Base-by-base conservation (phyloP, 2,113 vertebrate genomes). In the Etheostoma cragini region DNA sequence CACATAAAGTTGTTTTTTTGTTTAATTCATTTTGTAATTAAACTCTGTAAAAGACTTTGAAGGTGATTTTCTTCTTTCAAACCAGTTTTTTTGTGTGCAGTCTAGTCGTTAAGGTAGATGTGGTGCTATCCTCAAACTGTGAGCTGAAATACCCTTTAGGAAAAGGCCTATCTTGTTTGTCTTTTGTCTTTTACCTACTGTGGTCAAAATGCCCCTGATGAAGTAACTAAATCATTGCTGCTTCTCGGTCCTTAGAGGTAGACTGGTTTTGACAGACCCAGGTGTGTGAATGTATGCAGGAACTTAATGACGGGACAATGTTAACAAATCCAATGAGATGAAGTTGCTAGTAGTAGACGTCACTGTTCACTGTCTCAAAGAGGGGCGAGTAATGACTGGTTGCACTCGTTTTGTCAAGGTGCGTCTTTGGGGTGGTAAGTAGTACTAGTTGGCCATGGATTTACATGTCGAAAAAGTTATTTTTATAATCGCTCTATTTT, bases 11-110 rank as follows among this genome's bases (percentile, higher is more conserved):
- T 53, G 68, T 73, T 83, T 42, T 33, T 79, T 82, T 82, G 76
- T 85, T 86, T 56, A 71, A 73, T 87, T 76, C 63, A 49, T 88
- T 94, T 94, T 94, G 72, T 93, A 87, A 94, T 93, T 93, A 94
- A 94, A 93, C 58, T 52, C 4, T 79, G 21, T 56, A 71, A 85
- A 88, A 83, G 3, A 77, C 58, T 30, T 68, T 66, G 1, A 64
- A 14, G 58, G 50, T 71, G 58, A 63, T 72, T n/a, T 72, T 4
- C 13, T 80, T 81, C 17, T 67, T 15, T 82, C 17, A 21, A 46
- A 38, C 8, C 3, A 19, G 1, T 24, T 10, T 1, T 8, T 62
- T 61, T 38, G 33, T 66, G 49, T 8, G 56, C 58, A 35, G 12
- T 35, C 10, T 66, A 0, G 73, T 72, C 62, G 14, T 45, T 65